Base-by-base conservation (phyloP, 2,797 vertebrate genomes). In the Sternarchorhynchus goeldii region DNA sequence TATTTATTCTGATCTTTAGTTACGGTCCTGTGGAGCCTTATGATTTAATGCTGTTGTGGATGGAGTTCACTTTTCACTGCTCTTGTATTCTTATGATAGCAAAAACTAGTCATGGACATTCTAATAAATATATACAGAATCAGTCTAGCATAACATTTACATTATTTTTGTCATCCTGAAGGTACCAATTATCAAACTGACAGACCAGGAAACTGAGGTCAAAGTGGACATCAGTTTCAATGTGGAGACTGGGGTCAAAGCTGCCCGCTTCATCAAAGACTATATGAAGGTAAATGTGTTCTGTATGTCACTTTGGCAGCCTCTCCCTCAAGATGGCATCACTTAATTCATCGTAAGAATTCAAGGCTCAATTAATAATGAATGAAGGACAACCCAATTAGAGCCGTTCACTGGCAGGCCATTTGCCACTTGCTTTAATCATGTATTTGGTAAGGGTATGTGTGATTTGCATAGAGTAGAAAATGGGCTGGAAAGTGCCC, bases 161-260 rank as follows among this genome's bases (percentile, higher is more conserved):
- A 31, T 39, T 57, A 31, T 31, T 64, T 56, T 80, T 32, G 25
- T 5, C 29, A 67, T 58, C 63, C 60, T 77, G 66, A 68, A 99
- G 97, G 97, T 99, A 87, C 97, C 97, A 79, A 99, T 99, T 89
- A 98, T 99, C 89, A 99, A 99, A 87, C 94, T 99, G 84, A 99
- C 96, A 1, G 97, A 99, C 91, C 95, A 95, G 92, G 95, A 97
- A 91, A 98, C 97, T 0, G 97, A 99, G 75, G 96, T 99, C 53
- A 99, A 98, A 91, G 97, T 99, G 74, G 97, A 99, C 92, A 99
- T 99, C 90, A 99, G 97, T 90, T 99, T 99, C 87, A 99, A 99
- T 58, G 95, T 99, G 83, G 96, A 97, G 93, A 97, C 96, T 20
- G 97, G 97, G 29, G 97, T 99, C 76, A 97, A 96, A 91, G 96